phyloP scores from a whole-genome alignment of 2,797 vertebrate species.

The Sphenopsis melanotis region DNA sequence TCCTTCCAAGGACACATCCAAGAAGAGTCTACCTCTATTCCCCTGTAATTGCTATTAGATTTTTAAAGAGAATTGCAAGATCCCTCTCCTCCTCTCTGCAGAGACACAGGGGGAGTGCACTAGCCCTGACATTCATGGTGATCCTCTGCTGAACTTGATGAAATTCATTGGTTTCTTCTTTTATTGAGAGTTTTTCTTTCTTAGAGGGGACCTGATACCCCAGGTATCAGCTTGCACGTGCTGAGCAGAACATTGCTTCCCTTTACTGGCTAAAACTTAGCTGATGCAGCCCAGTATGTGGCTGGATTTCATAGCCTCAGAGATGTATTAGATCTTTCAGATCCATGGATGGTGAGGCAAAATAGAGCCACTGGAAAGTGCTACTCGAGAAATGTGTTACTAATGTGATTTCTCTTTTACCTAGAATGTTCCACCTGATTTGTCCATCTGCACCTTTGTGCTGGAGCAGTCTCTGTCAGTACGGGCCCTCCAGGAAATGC shows the following conservation, averaged over 20 bases:
- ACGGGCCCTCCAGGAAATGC: constrained; percentile 93
- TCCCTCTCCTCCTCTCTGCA: background rate
- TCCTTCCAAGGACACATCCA: background rate
- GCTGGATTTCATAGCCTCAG: background rate
- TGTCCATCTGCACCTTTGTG: constrained; percentile 95
- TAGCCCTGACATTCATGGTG: background rate
- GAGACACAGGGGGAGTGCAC: too few species aligned
- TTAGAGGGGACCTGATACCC: too few species aligned
- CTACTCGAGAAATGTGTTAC: background rate
- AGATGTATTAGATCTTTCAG: background rate
- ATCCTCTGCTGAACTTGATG: background rate
- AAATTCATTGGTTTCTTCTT: background rate
- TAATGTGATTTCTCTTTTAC: constrained; percentile 11
- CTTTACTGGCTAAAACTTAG: background rate
- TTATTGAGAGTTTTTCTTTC: background rate
- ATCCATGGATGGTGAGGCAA: background rate
- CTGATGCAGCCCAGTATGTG: background rate
- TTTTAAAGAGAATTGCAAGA: background rate
- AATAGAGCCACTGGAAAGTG: background rate
- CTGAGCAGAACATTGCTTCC: background rate
- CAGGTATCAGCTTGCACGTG: background rate
- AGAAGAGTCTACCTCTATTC: background rate
- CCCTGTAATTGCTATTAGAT: background rate
- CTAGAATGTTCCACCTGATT: constrained; percentile 96
- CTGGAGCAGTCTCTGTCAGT: constrained; percentile 94